Base-by-base conservation (phyloP, 2,888 invertebrate species). In the Mythimna pallens region DNA sequence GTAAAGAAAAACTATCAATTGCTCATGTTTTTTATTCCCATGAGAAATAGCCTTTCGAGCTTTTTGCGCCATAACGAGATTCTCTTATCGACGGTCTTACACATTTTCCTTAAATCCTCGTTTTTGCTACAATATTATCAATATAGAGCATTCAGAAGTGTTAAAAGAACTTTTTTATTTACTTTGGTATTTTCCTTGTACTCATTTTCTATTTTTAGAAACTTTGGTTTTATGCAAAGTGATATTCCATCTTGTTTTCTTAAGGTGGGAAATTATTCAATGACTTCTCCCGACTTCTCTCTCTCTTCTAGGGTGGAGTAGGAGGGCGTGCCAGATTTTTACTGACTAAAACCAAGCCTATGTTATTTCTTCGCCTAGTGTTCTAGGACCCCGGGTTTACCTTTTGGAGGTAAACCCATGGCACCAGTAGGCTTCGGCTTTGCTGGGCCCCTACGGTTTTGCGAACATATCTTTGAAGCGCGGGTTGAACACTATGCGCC, bases 11-110 rank as follows among this genome's bases (percentile, higher is more conserved):
- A 65, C 62, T 54, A 82, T 77, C 76, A 82, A 71, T 82, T 71
- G 68, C 70, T 76, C 61, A 73, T 75, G 63, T 73, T 78, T 84
- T 85, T 85, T 76, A 77, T 81, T 70, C 86, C 71, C 79, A 54
- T 74, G 73, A 81, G 84, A 77, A 77, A 83, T 78, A 73, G 81
- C 65, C 75, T 72, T 72, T 57, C 9, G 12, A 81, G 66, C 17
- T 79, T 86, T 85, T 83, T 79, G 70, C 70, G 67, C 59, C 63
- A 62, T 50, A 70, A 65, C 34, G 22, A 70, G 67, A 81, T 79
- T 57, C 71, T 70, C 68, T 83, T 85, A 84, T 84, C 84, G 70
- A n/a, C 22, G 30, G 61, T 58, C 72, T 58, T 58, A 81, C 81
- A 84, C 81, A 67, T 84, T 85, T 76, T 65, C 70, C 52, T 59